Evolutionary conservation across 23 tunicate species (phyloP).

Genomic region (Botrylloides violaceus): DNA sequence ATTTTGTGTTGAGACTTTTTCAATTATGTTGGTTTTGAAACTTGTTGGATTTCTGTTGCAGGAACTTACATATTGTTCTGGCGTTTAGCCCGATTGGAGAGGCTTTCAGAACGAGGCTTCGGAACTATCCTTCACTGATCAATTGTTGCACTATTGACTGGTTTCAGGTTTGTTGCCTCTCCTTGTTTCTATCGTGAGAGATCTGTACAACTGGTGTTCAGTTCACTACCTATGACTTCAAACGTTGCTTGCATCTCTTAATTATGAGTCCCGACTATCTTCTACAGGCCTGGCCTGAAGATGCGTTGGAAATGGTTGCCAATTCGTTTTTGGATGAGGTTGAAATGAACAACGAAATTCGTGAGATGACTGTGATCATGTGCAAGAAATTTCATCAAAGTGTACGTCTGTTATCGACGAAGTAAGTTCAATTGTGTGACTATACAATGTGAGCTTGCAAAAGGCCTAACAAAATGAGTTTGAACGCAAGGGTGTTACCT

Average conservation of each 20-base stretch:
- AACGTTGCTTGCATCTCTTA: too few species aligned
- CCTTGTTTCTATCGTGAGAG: too few species aligned
- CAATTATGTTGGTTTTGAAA: neutral
- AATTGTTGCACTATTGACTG: constrained; percentile 92
- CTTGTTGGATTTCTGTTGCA: constrained; percentile 16
- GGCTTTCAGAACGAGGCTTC: constrained; percentile 66
- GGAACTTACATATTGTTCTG: constrained; percentile 72
- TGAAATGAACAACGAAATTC: constrained; percentile 59
- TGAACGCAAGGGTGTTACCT: too few species aligned
- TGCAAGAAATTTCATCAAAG: constrained; percentile 83
- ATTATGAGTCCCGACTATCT: too few species aligned
- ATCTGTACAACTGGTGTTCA: too few species aligned
- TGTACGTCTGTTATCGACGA: constrained; percentile 55
- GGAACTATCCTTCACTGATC: constrained; percentile 85
- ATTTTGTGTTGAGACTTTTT: neutral
- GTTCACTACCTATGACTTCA: too few species aligned
- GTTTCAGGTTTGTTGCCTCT: constrained; percentile 53
- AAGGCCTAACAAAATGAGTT: neutral
- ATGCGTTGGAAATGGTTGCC: constrained; percentile 90
- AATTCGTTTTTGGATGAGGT: constrained; percentile 77
- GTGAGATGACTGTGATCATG: constrained; percentile 62
- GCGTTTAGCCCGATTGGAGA: constrained; percentile 94
- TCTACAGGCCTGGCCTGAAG: constrained; percentile 89
- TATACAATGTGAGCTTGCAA: too few species aligned
- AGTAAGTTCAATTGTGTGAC: too few species aligned